Conservation (phyloP, 2,888 invertebrate genomes). For the Noctua janthe region DNA sequence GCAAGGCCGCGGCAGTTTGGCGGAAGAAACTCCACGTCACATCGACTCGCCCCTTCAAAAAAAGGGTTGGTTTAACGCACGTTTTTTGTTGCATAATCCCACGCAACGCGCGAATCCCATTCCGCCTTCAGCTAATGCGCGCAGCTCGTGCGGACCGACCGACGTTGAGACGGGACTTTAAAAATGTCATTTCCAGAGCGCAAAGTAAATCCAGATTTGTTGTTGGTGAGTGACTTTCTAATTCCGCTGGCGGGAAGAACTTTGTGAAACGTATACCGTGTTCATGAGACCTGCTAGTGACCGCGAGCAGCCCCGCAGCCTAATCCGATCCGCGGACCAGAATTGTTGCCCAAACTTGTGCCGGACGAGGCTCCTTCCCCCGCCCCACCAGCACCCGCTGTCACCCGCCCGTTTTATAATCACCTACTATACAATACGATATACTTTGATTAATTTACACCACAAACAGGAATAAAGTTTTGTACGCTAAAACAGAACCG, state of each 20-base stretch:
- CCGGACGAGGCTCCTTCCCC: slow-evolving; percentile 67
- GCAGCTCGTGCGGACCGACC: slow-evolving; percentile 75
- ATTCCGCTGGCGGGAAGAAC: slow-evolving; percentile 85
- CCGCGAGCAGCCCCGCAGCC: slow-evolving; percentile 83
- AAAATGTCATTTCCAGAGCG: slow-evolving; percentile 86
- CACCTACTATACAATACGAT: slow-evolving; percentile 80
- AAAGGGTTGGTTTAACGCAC: slow-evolving; percentile 85
- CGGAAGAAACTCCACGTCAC: slow-evolving; percentile 87
- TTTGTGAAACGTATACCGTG: slow-evolving; percentile 90
- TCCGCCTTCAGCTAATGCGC: slow-evolving; percentile 77
- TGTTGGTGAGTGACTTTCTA: slow-evolving; percentile 89
- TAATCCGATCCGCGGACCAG: slow-evolving; percentile 86
- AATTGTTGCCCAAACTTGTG: slow-evolving; percentile 85
- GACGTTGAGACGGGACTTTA: slow-evolving; percentile 79
- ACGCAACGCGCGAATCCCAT: slow-evolving; percentile 78
- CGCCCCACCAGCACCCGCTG: slow-evolving; percentile 63
- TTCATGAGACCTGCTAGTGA: slow-evolving; percentile 85
- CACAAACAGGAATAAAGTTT: slow-evolving; percentile 85
- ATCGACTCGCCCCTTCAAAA: slow-evolving; percentile 79
- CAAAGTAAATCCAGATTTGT: slow-evolving; percentile 88
- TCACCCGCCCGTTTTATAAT: slow-evolving; percentile 82
- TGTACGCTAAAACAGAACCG: slow-evolving; percentile 84
- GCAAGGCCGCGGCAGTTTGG: slow-evolving; percentile 78
- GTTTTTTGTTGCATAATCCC: slow-evolving; percentile 87
- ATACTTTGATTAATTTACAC: slow-evolving; percentile 89